Conservation (phyloP, 2,797 vertebrate genomes). For the Microctenopoma lineatum region DNA sequence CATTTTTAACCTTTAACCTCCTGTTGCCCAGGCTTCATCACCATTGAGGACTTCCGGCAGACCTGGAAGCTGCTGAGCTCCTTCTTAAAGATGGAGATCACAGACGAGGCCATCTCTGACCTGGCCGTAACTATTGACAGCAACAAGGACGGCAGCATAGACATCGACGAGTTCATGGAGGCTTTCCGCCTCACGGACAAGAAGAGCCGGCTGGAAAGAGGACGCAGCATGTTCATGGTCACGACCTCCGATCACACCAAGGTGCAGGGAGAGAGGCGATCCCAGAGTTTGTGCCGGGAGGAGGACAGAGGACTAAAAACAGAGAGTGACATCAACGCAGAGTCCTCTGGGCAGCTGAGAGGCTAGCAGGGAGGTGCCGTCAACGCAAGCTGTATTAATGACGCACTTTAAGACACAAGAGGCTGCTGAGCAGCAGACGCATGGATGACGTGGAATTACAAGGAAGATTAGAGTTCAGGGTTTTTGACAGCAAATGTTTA, state of each 20-base stretch:
- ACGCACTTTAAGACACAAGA: slow-evolving; percentile 65
- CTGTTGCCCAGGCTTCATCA: slow-evolving; percentile 87
- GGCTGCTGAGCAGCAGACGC: slow-evolving; percentile 39
- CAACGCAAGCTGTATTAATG: slow-evolving; percentile 63
- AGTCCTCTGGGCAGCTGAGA: neutral
- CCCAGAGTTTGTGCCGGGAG: slow-evolving; percentile 59
- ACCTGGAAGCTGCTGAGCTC: slow-evolving; percentile 93
- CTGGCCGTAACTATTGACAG: slow-evolving; percentile 91
- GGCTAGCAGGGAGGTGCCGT: slow-evolving; percentile 2
- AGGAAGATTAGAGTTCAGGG: slow-evolving; percentile 37
- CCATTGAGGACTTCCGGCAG: slow-evolving; percentile 92
- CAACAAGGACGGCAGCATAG: slow-evolving; percentile 94
- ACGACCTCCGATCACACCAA: slow-evolving; percentile 68
- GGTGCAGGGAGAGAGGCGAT: slow-evolving; percentile 66
- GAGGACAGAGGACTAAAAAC: neutral
- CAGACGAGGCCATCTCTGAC: slow-evolving; percentile 87
- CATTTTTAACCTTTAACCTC: slow-evolving; percentile 14
- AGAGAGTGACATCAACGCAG: neutral
- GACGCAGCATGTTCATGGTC: slow-evolving; percentile 80
- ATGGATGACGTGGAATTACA: slow-evolving; percentile 60
- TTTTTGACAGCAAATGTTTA: slow-evolving; percentile 17
- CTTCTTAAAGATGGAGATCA: slow-evolving; percentile 89
- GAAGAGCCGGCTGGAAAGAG: slow-evolving; percentile 82
- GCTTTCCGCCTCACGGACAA: slow-evolving; percentile 94
- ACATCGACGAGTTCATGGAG: slow-evolving; percentile 97